phyloP scores from a whole-genome alignment of 2,113 vertebrate species.

The Heterocephalus glaber region DNA sequence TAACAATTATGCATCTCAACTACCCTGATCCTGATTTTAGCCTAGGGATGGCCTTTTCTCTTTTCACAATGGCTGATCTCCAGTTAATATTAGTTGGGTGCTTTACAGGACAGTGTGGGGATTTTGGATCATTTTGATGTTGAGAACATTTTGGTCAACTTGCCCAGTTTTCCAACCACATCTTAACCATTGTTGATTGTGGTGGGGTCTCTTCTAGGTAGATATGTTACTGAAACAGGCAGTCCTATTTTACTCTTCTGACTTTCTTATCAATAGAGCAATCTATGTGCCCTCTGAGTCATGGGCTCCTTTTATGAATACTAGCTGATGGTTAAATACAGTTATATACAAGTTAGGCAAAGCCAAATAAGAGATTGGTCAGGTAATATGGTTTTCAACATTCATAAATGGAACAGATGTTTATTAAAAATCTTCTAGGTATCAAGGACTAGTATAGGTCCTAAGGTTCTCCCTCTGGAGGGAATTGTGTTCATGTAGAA shows the following conservation, averaged over 20 bases:
- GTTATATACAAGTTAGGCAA: not conserved
- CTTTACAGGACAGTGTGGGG: not conserved
- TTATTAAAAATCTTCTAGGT: slow-evolving; percentile 3
- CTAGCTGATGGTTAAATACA: slow-evolving; percentile 49
- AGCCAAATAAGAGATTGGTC: slow-evolving; percentile 12
- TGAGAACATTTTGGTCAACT: slow-evolving; percentile 22
- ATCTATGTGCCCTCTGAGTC: slow-evolving; percentile 74
- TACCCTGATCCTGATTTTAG: not conserved
- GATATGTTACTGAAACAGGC: not conserved
- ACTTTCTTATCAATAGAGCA: slow-evolving; percentile 63
- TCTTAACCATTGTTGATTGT: not conserved
- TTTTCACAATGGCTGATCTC: not conserved
- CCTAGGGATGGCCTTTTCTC: not conserved
- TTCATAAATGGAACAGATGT: slow-evolving; percentile 5
- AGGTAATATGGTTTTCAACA: not conserved
- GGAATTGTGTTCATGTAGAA: not conserved
- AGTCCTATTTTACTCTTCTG: slow-evolving; percentile 35
- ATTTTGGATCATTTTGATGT: not conserved
- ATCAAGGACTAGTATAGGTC: not conserved
- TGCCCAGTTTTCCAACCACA: not conserved
- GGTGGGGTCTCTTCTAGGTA: not conserved
- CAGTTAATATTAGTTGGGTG: not conserved
- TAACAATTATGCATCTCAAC: not conserved
- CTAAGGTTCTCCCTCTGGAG: not conserved
- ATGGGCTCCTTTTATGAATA: slow-evolving; percentile 44